Percentiles rank a stretch among this genome's conserved stretches.
Evolutionary conservation across 2,113 vertebrate species (phyloP).

Genomic region (Catharus fuscescens): DNA sequence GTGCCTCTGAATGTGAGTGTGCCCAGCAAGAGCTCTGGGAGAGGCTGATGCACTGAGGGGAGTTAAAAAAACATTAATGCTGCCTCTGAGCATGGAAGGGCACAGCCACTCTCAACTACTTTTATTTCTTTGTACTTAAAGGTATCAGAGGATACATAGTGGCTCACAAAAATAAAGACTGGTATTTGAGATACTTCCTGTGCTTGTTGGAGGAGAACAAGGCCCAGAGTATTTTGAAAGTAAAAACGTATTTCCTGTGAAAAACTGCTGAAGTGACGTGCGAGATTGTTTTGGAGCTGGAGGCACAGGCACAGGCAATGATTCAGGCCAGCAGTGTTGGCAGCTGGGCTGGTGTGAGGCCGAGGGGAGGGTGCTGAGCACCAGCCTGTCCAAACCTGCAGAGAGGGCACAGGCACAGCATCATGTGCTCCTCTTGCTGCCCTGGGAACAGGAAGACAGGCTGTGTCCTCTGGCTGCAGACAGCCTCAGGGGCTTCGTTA

Average conservation of each 20-base stretch:
- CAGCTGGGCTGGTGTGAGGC: neutral
- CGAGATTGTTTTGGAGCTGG: neutral
- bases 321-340: neutral
- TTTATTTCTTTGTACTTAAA: neutral
- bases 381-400: neutral
- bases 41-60: neutral
- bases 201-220: neutral
- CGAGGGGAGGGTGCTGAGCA: neutral
- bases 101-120: neutral
- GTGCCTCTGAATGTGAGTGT: neutral
- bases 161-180: neutral
- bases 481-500: neutral
- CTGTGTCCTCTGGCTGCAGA: neutral
- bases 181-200: conserved; percentile 44
- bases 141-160: neutral
- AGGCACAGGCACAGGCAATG: neutral
- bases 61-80: neutral
- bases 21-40: neutral
- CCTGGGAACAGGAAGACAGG: neutral
- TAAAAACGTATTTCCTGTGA: conserved; percentile 51
- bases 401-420: neutral
- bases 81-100: neutral
- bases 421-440: neutral
- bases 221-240: conserved; percentile 41
- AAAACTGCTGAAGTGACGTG: neutral